These are phyloP conservation scores for Trachemys scripta DNA, from an alignment of 2,113 vertebrate genomes.

Conservation along the genomic window DNA sequence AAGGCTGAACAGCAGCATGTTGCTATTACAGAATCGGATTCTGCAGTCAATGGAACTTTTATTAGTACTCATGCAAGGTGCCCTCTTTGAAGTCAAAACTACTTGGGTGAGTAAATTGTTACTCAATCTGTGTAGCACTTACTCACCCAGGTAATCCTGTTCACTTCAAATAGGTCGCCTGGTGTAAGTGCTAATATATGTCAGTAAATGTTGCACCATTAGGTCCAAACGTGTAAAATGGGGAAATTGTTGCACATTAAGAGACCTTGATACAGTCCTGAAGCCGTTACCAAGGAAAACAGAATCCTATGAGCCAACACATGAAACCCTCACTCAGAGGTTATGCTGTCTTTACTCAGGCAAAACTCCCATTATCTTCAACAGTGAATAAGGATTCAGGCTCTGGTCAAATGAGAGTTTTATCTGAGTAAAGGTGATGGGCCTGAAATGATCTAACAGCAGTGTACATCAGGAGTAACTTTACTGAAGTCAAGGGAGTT, in stretches of 20 bases:
- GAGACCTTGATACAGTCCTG: constrained; percentile 21
- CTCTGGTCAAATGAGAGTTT: constrained; percentile 36
- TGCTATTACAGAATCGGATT: constrained; percentile 59
- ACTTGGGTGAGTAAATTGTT: constrained; percentile 32
- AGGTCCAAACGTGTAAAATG: background rate
- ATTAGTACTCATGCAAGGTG: constrained; percentile 15
- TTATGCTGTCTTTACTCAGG: constrained; percentile 10
- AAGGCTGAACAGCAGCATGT: constrained; percentile 42
- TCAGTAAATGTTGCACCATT: constrained; percentile 35
- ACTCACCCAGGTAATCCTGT: background rate
- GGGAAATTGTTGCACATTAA: background rate
- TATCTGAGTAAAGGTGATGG: constrained; percentile 44
- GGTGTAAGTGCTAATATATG: background rate
- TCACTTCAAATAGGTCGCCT: background rate
- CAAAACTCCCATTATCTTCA: constrained; percentile 52
- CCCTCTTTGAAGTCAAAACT: constrained; percentile 25
- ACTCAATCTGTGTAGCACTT: constrained; percentile 55
- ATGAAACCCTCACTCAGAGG: constrained; percentile 45
- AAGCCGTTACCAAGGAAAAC: background rate
- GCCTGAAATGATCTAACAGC: constrained; percentile 14
- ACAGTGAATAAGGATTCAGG: constrained; percentile 42
- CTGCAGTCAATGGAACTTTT: constrained; percentile 20
- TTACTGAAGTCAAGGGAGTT: background rate
- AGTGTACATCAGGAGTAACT: constrained; percentile 31
- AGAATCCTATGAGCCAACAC: constrained; percentile 17